phyloP scores from a whole-genome alignment of 2,113 vertebrate genomes.

The Emydura subglobosa region DNA sequence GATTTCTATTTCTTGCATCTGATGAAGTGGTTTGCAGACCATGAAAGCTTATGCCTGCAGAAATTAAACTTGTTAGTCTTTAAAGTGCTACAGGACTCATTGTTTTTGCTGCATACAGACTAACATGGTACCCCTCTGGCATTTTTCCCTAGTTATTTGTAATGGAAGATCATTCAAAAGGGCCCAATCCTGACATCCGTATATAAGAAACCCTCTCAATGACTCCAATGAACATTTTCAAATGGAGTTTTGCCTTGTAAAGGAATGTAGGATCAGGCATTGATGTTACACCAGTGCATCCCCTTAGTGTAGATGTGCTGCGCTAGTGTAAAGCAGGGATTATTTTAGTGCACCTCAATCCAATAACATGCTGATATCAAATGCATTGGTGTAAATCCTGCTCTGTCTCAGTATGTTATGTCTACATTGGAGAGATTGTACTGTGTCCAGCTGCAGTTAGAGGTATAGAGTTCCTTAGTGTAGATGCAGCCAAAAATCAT shows the following conservation, averaged over 20 bases:
- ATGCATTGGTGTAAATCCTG: neutral
- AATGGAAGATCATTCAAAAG: neutral
- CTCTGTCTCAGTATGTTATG: neutral
- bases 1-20: too few relatives aligned
- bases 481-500: conserved; percentile 10
- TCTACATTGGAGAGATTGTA: neutral
- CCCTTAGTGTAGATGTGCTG: neutral
- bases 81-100: too few relatives aligned
- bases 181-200: neutral
- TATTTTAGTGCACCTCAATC: neutral
- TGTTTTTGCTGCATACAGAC: too few relatives aligned
- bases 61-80: too few relatives aligned
- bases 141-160: neutral
- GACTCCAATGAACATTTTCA: neutral
- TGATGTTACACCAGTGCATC: neutral
- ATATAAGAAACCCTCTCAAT: neutral
- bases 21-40: too few relatives aligned
- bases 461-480: neutral
- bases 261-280: neutral
- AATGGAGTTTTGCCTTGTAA: neutral
- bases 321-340: neutral
- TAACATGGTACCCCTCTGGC: too few relatives aligned
- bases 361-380: neutral
- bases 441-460: neutral
- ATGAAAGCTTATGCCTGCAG: too few relatives aligned